phyloP scores from a whole-genome alignment of 2,888 invertebrate species.

The Ophion obscuratus region DNA sequence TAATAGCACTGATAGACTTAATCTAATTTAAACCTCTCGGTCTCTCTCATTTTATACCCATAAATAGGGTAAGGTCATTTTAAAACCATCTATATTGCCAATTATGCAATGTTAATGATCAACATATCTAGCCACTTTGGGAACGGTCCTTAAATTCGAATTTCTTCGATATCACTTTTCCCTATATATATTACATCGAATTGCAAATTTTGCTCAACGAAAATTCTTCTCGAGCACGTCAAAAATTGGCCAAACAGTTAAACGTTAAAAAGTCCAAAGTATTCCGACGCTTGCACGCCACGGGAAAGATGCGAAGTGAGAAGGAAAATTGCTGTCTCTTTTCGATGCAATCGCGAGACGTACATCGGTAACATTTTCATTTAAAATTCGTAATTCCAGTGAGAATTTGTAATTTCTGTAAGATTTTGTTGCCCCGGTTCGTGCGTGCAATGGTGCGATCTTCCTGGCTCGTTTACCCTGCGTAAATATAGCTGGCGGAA shows the following conservation, averaged over 20 bases:
- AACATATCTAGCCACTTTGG: too few species aligned
- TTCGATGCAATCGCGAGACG: not conserved
- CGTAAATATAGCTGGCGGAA: constrained; percentile 78
- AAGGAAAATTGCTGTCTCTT: not conserved
- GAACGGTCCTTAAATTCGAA: not conserved
- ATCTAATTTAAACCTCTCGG: not conserved
- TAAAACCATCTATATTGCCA: too few species aligned
- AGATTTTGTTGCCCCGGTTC: not conserved
- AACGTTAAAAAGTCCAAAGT: too few species aligned
- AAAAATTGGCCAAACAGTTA: not conserved
- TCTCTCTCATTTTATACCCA: not conserved
- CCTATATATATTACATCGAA: too few species aligned
- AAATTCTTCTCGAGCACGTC: not conserved
- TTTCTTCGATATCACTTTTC: not conserved
- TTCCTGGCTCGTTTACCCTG: constrained; percentile 74
- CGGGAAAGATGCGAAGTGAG: not conserved
- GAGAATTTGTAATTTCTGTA: not conserved
- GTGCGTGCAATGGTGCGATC: constrained; percentile 40
- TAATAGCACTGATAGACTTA: too few species aligned
- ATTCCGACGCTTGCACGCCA: too few species aligned
- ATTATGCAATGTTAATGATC: too few species aligned
- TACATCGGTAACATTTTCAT: not conserved
- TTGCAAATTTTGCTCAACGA: not conserved
- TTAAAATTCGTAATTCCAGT: not conserved
- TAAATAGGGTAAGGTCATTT: too few species aligned